A percentile compares a stretch with the other conserved stretches of the same genome.
Evolutionary conservation across 2,888 invertebrate genomes (phyloP).

Genomic region (Argynnis bischoffii): DNA sequence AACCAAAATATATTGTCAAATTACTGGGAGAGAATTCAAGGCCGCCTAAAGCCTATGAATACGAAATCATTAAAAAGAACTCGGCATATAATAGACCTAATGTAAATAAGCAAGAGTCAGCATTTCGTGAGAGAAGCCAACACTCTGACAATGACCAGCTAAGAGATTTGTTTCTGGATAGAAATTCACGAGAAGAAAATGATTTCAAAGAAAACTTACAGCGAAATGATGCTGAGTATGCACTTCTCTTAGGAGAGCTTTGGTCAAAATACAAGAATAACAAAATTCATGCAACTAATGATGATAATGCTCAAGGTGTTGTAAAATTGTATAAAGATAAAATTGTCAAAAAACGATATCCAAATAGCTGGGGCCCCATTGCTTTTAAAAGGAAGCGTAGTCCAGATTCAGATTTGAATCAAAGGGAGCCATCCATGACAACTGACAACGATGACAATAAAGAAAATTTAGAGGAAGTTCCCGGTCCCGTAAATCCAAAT

Average conservation of each 20-base stretch:
- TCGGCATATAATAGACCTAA: constrained; percentile 31
- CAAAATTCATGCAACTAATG: constrained; percentile 60
- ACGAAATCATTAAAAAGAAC: constrained; percentile 79
- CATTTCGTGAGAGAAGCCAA: constrained; percentile 73
- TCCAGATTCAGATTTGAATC: constrained; percentile 54
- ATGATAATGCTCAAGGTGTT: constrained; percentile 68
- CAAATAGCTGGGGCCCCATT: constrained; percentile 77
- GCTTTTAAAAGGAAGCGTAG: constrained; percentile 78
- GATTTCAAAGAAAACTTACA: constrained; percentile 53
- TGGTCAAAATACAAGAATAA: constrained; percentile 82
- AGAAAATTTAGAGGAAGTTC: constrained; percentile 48
- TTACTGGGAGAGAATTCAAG: constrained; percentile 68
- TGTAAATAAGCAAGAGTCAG: constrained; percentile 61
- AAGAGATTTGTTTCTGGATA: constrained; percentile 68
- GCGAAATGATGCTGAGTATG: constrained; percentile 78
- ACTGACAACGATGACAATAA: constrained; percentile 57
- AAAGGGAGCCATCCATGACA: constrained; percentile 47
- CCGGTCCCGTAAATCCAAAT: constrained; percentile 53
- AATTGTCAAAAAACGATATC: constrained; percentile 71
- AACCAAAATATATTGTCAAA: constrained; percentile 66
- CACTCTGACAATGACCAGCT: constrained; percentile 69
- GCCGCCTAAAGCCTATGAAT: constrained; percentile 80
- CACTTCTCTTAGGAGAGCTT: constrained; percentile 77
- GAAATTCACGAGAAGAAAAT: constrained; percentile 54
- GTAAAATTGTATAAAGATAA: constrained; percentile 75